Percentiles rank a stretch among this genome's conserved stretches.
Evolutionary conservation across 1,140 invertebrate genomes (phyloP).

Genomic region (Ips typographus): DNA sequence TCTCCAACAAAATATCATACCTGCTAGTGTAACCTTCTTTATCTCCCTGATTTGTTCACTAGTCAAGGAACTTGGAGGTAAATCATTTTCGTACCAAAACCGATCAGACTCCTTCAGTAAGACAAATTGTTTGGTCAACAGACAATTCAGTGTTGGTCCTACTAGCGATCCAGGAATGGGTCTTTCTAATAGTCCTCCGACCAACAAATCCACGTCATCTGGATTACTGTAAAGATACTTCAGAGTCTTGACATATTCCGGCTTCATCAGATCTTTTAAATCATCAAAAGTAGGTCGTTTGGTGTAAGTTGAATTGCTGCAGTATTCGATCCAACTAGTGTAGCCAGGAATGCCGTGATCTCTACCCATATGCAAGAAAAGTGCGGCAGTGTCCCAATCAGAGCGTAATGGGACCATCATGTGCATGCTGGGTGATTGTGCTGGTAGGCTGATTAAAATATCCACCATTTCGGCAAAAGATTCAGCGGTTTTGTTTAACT

Average conservation of each 20-base stretch:
- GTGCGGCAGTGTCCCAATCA: conserved; percentile 57
- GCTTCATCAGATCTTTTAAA: conserved; percentile 64
- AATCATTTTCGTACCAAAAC: conserved; percentile 96
- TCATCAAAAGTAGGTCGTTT: conserved; percentile 59
- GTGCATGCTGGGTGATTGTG: conserved; percentile 55
- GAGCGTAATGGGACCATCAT: conserved; percentile 46
- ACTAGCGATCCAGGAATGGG: conserved; percentile 77
- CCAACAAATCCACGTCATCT: conserved; percentile 83
- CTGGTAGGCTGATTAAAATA: conserved; percentile 55
- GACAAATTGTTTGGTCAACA: conserved; percentile 78
- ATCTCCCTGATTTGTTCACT: conserved; percentile 84
- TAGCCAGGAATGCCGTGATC: conserved; percentile 93
- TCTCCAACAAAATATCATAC: not conserved
- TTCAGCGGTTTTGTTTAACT: conserved; percentile 51
- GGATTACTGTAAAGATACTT: conserved; percentile 69
- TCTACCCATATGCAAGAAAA: conserved; percentile 68
- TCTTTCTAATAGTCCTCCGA: conserved; percentile 82
- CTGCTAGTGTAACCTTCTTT: conserved; percentile 77
- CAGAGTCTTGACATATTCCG: conserved; percentile 60
- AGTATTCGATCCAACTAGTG: conserved; percentile 70
- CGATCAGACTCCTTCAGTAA: conserved; percentile 79
- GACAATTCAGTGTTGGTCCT: conserved; percentile 84
- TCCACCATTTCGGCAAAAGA: conserved; percentile 52
- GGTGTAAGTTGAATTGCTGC: conserved; percentile 55
- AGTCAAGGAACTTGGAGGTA: conserved; percentile 83